Base-by-base conservation (phyloP, 2,888 invertebrate genomes). In the Netelia fuscicornis region DNA sequence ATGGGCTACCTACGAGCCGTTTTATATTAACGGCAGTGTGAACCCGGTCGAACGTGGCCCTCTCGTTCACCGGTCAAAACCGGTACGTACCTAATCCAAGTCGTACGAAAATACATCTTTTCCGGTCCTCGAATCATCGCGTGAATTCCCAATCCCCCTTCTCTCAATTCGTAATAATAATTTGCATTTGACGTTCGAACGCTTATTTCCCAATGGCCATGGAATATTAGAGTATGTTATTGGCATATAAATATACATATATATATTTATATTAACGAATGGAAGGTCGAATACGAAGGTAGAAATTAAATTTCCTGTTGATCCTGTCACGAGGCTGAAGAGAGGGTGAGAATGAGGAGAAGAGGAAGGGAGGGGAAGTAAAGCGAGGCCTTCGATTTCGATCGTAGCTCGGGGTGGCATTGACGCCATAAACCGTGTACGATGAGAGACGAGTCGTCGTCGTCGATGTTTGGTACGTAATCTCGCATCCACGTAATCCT, bases 241-340 rank as follows among this genome's bases (percentile, higher is more conserved):
- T 13, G 48, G 48, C 2, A n/a, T 64, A 52, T 25, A 48, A 25
- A 52, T 74, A 10, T 20, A 58, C 20, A 20, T 56, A 42, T 44
- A 58, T 56, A 20, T 23, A n/a, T 20, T 6, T 6, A 30, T 9
- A 52, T 70, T 20, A 13, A 25, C 42, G 64, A 72, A 79, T 79
- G 58, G 65, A 67, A 79, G 85, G 79, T 72, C 79, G 67, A 72
- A 52, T 78, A 75, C 52, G 81, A 76, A 30, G 75, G 60, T 75
- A 82, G 79, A 76, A 79, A 87, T 87, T 87, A 82, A 85, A 86
- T 87, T 87, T 86, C 84, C 86, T 80, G 80, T 84, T 85, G 78
- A 87, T 87, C 78, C 72, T 81, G 64, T 72, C 72, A 68, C 72
- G 78, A 81, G 74, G 81, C 85, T 70, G 62, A 71, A 48, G 75